These are phyloP conservation scores for Urocitellus parryii DNA, from an alignment of 2,113 vertebrate genomes.

Conservation along the genomic window DNA sequence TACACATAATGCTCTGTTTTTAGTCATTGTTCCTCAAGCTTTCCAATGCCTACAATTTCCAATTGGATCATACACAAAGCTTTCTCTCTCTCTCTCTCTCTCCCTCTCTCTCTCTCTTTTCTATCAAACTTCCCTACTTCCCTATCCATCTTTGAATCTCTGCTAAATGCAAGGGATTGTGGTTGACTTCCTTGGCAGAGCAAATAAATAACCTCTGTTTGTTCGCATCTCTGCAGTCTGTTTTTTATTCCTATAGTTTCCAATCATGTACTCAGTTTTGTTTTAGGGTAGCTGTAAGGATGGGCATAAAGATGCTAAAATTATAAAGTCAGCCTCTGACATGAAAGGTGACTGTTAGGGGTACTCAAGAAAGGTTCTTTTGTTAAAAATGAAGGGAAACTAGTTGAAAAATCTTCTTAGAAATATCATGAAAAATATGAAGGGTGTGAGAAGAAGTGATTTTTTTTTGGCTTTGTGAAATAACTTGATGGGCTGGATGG, in stretches of 20 bases:
- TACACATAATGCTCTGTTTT: neutral
- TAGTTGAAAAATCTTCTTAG: conserved; percentile 42
- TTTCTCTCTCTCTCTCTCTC: no score
- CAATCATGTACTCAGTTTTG: neutral
- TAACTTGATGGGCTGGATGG: conserved; percentile 13
- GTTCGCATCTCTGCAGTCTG: neutral
- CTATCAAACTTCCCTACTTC: neutral
- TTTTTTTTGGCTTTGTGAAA: conserved; percentile 59
- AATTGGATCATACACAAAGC: neutral
- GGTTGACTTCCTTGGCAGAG: neutral
- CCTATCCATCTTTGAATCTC: neutral
- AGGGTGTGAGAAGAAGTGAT: conserved; percentile 40
- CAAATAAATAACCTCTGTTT: neutral
- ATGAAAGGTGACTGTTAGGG: neutral
- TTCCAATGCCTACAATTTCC: neutral
- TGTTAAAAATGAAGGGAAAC: conserved; percentile 56
- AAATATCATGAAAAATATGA: conserved; percentile 46
- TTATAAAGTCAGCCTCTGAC: conserved; percentile 19
- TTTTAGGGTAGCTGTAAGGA: conserved; percentile 9
- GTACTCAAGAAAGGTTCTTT: neutral
- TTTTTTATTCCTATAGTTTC: neutral
- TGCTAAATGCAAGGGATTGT: neutral
- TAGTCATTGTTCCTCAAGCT: neutral
- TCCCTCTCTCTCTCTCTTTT: neutral
- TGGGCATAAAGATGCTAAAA: neutral